Evolutionary conservation across 2,113 vertebrate species (phyloP).

Genomic region (Capreolus pygargus): DNA sequence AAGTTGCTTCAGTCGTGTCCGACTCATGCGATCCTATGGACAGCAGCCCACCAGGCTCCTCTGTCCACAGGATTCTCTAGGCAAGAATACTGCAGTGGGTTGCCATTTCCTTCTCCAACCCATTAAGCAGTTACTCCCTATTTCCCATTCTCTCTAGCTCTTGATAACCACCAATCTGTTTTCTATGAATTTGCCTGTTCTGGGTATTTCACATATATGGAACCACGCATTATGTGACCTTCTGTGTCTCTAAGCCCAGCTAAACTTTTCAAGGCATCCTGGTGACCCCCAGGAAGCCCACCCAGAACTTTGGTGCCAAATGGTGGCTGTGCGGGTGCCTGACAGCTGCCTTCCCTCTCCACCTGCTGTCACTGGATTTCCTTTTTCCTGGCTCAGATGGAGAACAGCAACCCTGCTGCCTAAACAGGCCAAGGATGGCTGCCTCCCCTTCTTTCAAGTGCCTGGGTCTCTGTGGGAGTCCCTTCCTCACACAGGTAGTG

Average conservation of each 20-base stretch:
- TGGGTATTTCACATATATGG: not conserved
- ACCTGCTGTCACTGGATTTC: not conserved
- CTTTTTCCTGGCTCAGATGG: not conserved
- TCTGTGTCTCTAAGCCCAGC: not conserved
- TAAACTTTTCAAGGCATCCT: not conserved
- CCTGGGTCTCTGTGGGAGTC: not conserved
- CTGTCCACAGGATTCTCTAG: not conserved
- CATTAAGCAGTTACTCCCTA: not conserved
- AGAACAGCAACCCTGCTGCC: not conserved
- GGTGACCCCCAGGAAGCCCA: not conserved
- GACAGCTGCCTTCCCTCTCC: not conserved
- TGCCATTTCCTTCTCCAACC: not conserved
- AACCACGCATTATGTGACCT: not conserved
- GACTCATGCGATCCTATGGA: not conserved
- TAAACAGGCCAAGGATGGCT: not conserved
- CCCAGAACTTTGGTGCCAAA: not conserved
- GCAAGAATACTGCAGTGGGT: not conserved
- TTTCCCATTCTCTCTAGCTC: not conserved
- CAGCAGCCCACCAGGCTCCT: not conserved
- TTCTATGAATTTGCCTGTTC: not conserved
- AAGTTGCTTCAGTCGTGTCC: not conserved
- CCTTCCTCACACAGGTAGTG: accelerated
- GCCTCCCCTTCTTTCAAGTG: not conserved
- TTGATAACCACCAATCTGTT: not conserved
- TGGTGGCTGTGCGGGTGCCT: not conserved